Conservation (phyloP, 2,888 invertebrate species). For the Conistra vaccinii region DNA sequence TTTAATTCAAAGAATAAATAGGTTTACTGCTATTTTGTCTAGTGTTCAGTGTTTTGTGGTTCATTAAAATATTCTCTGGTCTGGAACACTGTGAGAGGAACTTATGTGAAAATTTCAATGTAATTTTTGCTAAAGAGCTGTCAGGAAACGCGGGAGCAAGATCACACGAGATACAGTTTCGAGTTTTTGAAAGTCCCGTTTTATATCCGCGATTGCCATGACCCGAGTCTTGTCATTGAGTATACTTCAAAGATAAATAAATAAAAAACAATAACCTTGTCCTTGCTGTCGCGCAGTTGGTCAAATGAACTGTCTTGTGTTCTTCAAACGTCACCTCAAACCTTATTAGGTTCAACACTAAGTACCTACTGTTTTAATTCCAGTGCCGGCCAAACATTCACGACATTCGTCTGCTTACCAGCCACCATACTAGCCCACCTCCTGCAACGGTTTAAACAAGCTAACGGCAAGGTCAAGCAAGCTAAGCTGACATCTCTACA, state of each 20-base stretch:
- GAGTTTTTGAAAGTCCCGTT: neutral
- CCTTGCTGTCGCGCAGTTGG: too few relatives aligned
- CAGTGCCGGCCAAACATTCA: constrained; percentile 92
- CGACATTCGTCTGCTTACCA: constrained; percentile 93
- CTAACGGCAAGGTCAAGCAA: constrained; percentile 91
- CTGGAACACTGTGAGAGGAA: neutral
- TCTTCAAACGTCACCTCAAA: neutral
- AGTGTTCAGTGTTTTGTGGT: neutral
- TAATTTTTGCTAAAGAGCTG: too few relatives aligned
- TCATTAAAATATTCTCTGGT: neutral
- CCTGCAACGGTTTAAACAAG: constrained; percentile 90
- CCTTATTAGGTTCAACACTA: neutral
- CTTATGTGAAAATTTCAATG: neutral
- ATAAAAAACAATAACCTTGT: too few relatives aligned
- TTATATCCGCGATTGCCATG: neutral
- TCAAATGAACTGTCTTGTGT: neutral
- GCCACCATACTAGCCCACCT: constrained; percentile 92
- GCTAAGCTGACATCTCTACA: constrained; percentile 74
- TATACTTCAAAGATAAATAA: too few relatives aligned
- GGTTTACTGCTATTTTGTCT: neutral
- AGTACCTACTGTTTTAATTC: constrained; percentile 19
- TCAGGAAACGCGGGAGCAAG: neutral
- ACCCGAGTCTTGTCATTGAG: too few relatives aligned
- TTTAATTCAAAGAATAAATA: too few relatives aligned
- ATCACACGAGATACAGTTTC: neutral